Percentiles rank a stretch among this genome's conserved stretches.
These are phyloP conservation scores for Cyaniris semiargus DNA, from an alignment of 2,888 invertebrate species.

Conservation along the genomic window DNA sequence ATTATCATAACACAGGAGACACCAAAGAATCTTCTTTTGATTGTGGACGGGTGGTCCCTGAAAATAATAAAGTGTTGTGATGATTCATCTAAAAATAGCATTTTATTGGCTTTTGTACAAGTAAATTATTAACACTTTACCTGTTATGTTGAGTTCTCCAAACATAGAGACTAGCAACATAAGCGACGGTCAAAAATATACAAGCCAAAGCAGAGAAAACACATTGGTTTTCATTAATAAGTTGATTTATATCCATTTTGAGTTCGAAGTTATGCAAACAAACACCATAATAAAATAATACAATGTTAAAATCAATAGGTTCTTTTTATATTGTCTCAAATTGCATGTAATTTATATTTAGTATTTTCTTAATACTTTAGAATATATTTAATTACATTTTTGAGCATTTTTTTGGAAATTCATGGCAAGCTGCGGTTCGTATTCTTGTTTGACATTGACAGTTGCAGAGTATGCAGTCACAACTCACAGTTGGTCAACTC, in stretches of 20 bases:
- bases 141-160: slow-evolving; percentile 90
- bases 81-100: neutral
- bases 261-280: slow-evolving; percentile 35
- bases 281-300: slow-evolving; percentile 32
- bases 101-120: neutral
- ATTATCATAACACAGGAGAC: slow-evolving; percentile 90
- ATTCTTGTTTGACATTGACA: slow-evolving; percentile 11
- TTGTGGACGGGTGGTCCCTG: slow-evolving; percentile 93
- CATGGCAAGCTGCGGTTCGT: neutral
- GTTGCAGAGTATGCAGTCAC: too few relatives aligned
- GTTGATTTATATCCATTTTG: slow-evolving; percentile 47
- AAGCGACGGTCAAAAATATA: slow-evolving; percentile 87
- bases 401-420: neutral
- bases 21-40: slow-evolving; percentile 93
- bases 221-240: slow-evolving; percentile 62
- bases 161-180: slow-evolving; percentile 93
- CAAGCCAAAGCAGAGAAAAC: slow-evolving; percentile 85
- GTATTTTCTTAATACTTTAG: neutral
- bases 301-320: neutral
- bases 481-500: too few relatives aligned
- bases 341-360: neutral
- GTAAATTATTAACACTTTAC: slow-evolving; percentile 62
- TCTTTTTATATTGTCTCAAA: neutral
- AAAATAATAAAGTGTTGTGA: slow-evolving; percentile 47
- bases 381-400: neutral